These are phyloP conservation scores for Eumerus sabulonum DNA, from an alignment of 2,888 invertebrate species.

Conservation along the genomic window DNA sequence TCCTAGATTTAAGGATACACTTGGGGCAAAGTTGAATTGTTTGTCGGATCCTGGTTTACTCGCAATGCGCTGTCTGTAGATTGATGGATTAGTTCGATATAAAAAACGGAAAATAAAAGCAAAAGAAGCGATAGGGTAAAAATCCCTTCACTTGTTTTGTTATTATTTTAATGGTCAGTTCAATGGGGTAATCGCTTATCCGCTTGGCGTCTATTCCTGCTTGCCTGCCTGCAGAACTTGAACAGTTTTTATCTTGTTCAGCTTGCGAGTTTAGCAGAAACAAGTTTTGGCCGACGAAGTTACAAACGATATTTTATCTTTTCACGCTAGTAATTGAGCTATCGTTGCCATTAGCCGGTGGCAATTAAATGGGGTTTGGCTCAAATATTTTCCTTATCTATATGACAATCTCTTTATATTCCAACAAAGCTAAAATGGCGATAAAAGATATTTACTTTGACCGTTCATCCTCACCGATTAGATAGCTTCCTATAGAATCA, in stretches of 20 bases:
- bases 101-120: conserved; percentile 10
- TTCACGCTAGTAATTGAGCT: too few species aligned
- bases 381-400: too few species aligned
- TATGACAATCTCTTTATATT: too few species aligned
- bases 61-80: conserved; percentile 17
- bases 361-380: neutral
- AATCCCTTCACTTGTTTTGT: conserved; percentile 27
- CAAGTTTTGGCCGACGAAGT: too few species aligned
- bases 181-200: conserved; percentile 36
- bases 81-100: conserved; percentile 51
- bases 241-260: too few species aligned
- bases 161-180: conserved; percentile 45
- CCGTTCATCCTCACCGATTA: conserved; percentile 32
- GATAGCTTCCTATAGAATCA: conserved; percentile 42
- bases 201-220: neutral
- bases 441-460: conserved; percentile 2
- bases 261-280: too few species aligned
- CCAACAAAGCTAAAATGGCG: conserved; percentile 16
- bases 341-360: too few species aligned
- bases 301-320: too few species aligned
- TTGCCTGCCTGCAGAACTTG: too few species aligned
- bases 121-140: neutral
- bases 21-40: conserved; percentile 30
- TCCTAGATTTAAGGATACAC: conserved; percentile 32
- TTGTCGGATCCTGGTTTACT: conserved; percentile 23